A percentile compares a stretch with the other conserved stretches of the same genome.
Evolutionary conservation across 2,797 vertebrate species (phyloP).

Genomic region (Huso huso): DNA sequence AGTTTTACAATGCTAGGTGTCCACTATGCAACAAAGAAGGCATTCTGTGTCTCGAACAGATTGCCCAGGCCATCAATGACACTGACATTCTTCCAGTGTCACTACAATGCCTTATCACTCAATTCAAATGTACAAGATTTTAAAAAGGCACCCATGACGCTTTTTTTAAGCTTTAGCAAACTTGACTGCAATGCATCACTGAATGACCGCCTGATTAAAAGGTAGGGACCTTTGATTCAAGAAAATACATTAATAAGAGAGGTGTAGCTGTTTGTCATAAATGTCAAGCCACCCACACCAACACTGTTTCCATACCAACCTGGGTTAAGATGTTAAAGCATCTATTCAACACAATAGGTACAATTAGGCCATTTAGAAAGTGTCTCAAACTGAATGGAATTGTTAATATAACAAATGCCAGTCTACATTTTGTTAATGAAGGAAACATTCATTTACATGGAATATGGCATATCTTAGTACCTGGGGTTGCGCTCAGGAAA

Average conservation of each 20-base stretch:
- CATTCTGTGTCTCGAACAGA: no score
- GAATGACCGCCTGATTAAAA: neutral
- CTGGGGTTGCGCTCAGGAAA: no score
- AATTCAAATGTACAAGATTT: no score
- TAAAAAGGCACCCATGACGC: neutral
- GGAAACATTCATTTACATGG: no score
- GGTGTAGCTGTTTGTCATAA: slow-evolving; percentile 5
- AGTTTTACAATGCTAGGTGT: no score
- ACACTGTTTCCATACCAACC: slow-evolving; percentile 10
- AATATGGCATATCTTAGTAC: no score
- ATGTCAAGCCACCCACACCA: neutral
- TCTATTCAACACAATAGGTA: neutral
- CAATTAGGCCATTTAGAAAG: neutral
- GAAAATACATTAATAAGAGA: neutral
- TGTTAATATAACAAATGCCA: no score
- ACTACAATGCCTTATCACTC: neutral
- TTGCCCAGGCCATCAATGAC: slow-evolving; percentile 3
- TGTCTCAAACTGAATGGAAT: neutral
- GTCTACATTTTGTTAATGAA: no score
- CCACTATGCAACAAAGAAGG: no score
- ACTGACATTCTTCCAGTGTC: neutral
- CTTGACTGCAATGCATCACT: neutral
- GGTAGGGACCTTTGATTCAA: neutral
- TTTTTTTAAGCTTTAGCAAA: neutral
- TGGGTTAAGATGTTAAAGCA: slow-evolving; percentile 7